Base-by-base conservation (phyloP, 2,888 invertebrate genomes). In the Teleogryllus oceanicus region DNA sequence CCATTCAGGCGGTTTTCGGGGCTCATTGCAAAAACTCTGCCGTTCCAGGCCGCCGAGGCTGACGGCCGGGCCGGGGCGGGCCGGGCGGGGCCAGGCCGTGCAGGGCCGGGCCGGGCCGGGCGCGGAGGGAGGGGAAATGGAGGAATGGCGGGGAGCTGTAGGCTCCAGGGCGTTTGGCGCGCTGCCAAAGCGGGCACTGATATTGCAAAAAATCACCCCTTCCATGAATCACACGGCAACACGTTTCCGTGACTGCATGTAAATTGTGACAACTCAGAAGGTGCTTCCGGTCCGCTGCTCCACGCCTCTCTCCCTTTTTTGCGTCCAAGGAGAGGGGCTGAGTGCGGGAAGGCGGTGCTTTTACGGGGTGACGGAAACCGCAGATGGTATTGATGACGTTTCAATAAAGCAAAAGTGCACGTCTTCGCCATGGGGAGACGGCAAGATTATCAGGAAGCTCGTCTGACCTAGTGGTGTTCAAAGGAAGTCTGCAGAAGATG, bases 161-260 rank as follows among this genome's bases (percentile, higher is more conserved):
- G 37, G 37, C 37, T 37, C 37, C 37, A 37, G 37, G 37, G 37
- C 62, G 62, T 62, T 62, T 62, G 62, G 62, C 62, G 62, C 13
- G 11, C 5, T 18, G 62, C 62, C 62, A 62, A n/a, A 62, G 13
- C 62, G 62, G 62, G 62, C 62, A 62, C 62, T 18, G 62, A 62
- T 62, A 62, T 62, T 62, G 62, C 62, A 62, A 62, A 62, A 62
- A 62, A 62, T 62, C 62, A 62, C n/a, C 62, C n/a, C 12, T n/a
- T 13, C 62, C 62, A 62, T 62, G 62, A 62, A 62, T 62, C 62
- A 62, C n/a, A 18, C 62, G 62, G 62, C 62, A 62, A 62, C 62
- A 62, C 62, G 62, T 62, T 62, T 62, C 62, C 62, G n/a, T 62
- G 62, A 62, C 62, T 62, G 62, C 62, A 62, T 62, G 62, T 62